phyloP scores from a whole-genome alignment of 2,888 invertebrate genomes.

The Diadromus collaris region DNA sequence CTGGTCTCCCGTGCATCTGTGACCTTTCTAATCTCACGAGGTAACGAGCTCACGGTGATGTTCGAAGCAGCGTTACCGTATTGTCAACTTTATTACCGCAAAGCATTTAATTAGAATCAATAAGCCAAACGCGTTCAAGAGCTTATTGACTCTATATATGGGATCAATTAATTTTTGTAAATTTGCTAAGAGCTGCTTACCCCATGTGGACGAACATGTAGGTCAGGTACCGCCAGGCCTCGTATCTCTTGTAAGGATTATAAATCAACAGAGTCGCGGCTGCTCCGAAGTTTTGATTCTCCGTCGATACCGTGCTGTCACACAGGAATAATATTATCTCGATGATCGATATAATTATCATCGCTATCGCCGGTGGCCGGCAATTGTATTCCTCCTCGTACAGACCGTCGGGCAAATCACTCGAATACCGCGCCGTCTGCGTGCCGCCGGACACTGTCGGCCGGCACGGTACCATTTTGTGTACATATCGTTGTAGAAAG shows the following conservation, averaged over 20 bases:
- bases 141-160: slow-evolving; percentile 15
- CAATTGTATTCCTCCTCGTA: slow-evolving; percentile 97
- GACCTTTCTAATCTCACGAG: slow-evolving; percentile 5
- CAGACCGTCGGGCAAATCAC: slow-evolving; percentile 84
- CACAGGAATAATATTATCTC: slow-evolving; percentile 88
- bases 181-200: slow-evolving; percentile 80
- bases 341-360: slow-evolving; percentile 93
- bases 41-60: slow-evolving; percentile 12
- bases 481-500: slow-evolving; percentile 84
- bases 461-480: slow-evolving; percentile 82
- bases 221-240: slow-evolving; percentile 96
- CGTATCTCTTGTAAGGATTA: slow-evolving; percentile 90
- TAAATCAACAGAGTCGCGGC: slow-evolving; percentile 92
- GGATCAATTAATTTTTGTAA: slow-evolving; percentile 35
- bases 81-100: slow-evolving; percentile 1
- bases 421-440: slow-evolving; percentile 77
- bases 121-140: slow-evolving; percentile 11
- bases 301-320: slow-evolving; percentile 70
- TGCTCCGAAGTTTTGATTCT: slow-evolving; percentile 84
- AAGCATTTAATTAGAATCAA: neutral
- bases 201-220: slow-evolving; percentile 99
- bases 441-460: slow-evolving; percentile 70
- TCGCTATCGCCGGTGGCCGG: slow-evolving; percentile 95
- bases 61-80: neutral
- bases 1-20: no score